Percentiles rank a stretch among this genome's conserved stretches.
These are phyloP conservation scores for Ochlodes sylvanus DNA, from an alignment of 2,888 invertebrate genomes.

Conservation along the genomic window DNA sequence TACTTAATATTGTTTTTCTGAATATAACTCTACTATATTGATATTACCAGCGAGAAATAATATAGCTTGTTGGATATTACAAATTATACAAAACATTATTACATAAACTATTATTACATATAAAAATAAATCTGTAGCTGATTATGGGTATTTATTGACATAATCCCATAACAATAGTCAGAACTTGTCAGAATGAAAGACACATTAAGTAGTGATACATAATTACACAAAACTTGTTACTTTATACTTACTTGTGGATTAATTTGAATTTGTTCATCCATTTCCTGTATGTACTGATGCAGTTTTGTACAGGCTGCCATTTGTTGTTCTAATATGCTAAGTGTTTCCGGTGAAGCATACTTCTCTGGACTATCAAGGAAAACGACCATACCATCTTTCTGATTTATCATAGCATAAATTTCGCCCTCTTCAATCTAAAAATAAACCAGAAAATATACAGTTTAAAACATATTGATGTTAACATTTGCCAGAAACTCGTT, in stretches of 20 bases:
- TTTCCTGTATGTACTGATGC: conserved; percentile 94
- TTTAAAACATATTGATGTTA: not conserved
- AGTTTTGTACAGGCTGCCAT: conserved; percentile 94
- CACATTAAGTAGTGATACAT: too few relatives aligned
- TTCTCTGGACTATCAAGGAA: conserved; percentile 98
- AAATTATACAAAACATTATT: too few relatives aligned
- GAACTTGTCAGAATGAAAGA: too few relatives aligned
- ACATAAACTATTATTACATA: too few relatives aligned
- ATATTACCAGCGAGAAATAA: too few relatives aligned
- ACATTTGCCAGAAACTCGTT: not conserved
- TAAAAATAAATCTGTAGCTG: too few relatives aligned
- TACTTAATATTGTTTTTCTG: too few relatives aligned
- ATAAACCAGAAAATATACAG: not conserved
- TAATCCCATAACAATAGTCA: too few relatives aligned
- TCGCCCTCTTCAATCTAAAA: conserved; percentile 97
- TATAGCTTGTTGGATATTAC: too few relatives aligned
- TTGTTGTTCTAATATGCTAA: conserved; percentile 94
- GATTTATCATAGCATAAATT: conserved; percentile 98
- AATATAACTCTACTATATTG: too few relatives aligned
- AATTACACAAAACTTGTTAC: too few relatives aligned
- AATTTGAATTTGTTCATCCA: conserved; percentile 97
- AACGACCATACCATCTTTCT: conserved; percentile 98
- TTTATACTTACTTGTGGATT: conserved; percentile 88
- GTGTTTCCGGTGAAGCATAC: conserved; percentile 95
- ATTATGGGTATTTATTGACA: too few relatives aligned